Evolutionary conservation across 1,140 invertebrate species (phyloP).

Genomic region (Aphelinus certus): DNA sequence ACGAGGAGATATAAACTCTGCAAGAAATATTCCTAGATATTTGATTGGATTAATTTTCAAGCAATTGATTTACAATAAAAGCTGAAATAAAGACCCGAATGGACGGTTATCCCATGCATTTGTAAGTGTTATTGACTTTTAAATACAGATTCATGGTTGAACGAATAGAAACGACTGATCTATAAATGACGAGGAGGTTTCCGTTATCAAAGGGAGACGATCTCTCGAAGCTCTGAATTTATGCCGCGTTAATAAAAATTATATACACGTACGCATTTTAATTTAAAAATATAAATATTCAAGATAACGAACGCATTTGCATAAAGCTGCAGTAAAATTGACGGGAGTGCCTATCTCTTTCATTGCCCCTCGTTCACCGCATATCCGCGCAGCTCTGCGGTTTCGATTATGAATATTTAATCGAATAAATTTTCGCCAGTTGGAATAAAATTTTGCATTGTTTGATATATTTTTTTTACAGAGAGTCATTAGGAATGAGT

Average conservation of each 20-base stretch:
- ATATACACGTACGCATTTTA: slow-evolving; percentile 6
- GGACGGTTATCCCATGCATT: too few species aligned
- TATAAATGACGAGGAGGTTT: slow-evolving; percentile 28
- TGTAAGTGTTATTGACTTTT: background rate
- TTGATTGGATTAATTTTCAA: too few species aligned
- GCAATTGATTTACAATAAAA: too few species aligned
- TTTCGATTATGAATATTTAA: slow-evolving; percentile 28
- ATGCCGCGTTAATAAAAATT: slow-evolving; percentile 29
- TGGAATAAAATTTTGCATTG: too few species aligned
- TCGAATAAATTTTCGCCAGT: slow-evolving; percentile 6
- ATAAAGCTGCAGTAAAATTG: slow-evolving; percentile 25
- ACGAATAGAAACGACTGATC: slow-evolving; percentile 18
- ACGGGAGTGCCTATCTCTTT: background rate
- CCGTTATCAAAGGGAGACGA: slow-evolving; percentile 9
- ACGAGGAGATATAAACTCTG: too few species aligned
- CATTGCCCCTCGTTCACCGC: background rate
- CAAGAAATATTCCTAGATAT: too few species aligned
- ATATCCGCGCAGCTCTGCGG: background rate
- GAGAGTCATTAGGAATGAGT: too few species aligned
- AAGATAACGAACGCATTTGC: slow-evolving; percentile 13
- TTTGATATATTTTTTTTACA: too few species aligned
- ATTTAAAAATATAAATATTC: slow-evolving; percentile 29
- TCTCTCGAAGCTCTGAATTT: slow-evolving; percentile 16
- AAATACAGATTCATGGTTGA: slow-evolving; percentile 23
- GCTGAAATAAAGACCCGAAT: too few species aligned